Evolutionary conservation across 2,113 vertebrate genomes (phyloP).

Genomic region (Piaya cayana): DNA sequence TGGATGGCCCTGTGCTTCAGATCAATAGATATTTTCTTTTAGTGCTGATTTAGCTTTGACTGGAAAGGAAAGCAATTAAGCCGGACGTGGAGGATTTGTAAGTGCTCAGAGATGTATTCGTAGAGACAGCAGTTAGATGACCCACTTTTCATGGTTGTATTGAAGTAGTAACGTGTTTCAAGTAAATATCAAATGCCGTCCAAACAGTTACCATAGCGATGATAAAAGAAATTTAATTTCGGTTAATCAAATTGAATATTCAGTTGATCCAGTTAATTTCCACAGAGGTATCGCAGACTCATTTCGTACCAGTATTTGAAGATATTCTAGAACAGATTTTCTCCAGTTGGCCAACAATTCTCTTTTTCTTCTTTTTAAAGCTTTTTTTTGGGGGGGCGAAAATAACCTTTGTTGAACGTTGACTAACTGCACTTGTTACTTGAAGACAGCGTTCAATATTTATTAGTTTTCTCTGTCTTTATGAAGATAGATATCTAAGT

Average conservation of each 20-base stretch:
- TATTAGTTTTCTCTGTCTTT: background rate
- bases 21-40: constrained; percentile 32
- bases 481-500: background rate
- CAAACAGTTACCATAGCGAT: constrained; percentile 43
- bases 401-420: background rate
- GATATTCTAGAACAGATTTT: background rate
- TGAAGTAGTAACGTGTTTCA: background rate
- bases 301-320: background rate
- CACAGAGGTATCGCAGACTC: background rate
- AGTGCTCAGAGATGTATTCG: background rate
- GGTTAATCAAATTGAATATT: constrained; percentile 37
- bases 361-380: background rate
- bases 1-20: background rate
- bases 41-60: constrained; percentile 35
- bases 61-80: constrained; percentile 50
- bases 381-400: background rate
- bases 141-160: background rate
- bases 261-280: background rate
- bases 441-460: background rate
- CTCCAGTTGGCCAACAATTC: background rate
- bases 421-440: background rate
- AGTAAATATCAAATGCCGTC: constrained; percentile 15
- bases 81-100: background rate
- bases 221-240: background rate
- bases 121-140: background rate